Percentiles rank a stretch among this genome's conserved stretches.
phyloP scores from a whole-genome alignment of 2,888 invertebrate genomes.

The Pristionchus arcanus region DNA sequence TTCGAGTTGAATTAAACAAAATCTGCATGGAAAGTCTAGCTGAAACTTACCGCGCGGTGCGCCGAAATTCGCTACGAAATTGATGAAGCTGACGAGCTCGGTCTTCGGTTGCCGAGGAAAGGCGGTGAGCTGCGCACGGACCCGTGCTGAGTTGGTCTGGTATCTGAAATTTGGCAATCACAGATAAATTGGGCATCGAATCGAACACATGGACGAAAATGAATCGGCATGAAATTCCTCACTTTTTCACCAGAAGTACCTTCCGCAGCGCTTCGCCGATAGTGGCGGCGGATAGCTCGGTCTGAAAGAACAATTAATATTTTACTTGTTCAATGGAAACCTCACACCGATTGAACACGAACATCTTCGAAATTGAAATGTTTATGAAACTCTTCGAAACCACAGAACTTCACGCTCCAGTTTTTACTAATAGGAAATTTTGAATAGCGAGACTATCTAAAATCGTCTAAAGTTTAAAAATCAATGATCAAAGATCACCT shows the following conservation, averaged over 20 bases:
- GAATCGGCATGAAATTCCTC: too few relatives aligned
- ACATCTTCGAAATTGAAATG: background rate
- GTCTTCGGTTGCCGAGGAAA: conserved; percentile 53
- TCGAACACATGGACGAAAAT: too few relatives aligned
- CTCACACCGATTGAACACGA: background rate
- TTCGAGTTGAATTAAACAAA: too few relatives aligned
- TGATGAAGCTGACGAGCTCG: conserved; percentile 41
- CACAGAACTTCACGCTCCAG: too few relatives aligned
- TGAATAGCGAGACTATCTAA: too few relatives aligned
- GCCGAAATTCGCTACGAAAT: conserved; percentile 33
- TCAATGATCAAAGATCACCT: background rate
- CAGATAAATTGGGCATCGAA: too few relatives aligned
- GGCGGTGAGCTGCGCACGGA: conserved; percentile 46
- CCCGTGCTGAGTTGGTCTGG: background rate
- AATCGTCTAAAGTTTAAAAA: background rate
- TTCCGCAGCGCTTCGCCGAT: conserved; percentile 28
- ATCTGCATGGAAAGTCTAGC: background rate
- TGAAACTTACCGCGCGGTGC: conserved; percentile 43
- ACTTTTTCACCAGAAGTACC: background rate
- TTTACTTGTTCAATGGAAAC: background rate
- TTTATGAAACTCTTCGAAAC: background rate
- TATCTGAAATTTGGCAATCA: background rate
- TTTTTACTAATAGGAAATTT: too few relatives aligned
- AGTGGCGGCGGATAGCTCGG: background rate
- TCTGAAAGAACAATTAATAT: background rate